Evolutionary conservation across 2,797 vertebrate genomes (phyloP).

Genomic region (Linurgus olivaceus): DNA sequence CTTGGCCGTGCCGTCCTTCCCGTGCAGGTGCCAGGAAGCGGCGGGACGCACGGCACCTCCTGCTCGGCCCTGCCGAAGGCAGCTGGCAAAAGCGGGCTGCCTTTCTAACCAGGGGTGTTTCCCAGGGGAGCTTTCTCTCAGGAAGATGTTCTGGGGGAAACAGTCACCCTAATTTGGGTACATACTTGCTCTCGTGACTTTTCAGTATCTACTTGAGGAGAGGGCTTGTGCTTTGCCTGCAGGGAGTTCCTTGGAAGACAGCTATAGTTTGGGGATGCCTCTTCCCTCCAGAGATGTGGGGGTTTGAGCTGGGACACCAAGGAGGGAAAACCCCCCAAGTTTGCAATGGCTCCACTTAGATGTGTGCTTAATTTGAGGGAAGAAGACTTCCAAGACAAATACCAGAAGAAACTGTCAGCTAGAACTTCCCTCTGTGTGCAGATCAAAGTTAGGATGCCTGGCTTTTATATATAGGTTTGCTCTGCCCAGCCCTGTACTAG

Average conservation of each 20-base stretch:
- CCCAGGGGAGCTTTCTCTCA: neutral
- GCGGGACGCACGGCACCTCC: rapidly evolving
- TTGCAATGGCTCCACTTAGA: neutral
- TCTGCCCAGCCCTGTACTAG: neutral
- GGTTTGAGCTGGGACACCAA: neutral
- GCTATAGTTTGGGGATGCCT: neutral
- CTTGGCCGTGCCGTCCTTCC: rapidly evolving
- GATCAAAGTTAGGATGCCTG: neutral
- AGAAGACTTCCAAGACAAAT: neutral
- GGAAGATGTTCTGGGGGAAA: neutral
- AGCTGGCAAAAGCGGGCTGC: rapidly evolving
- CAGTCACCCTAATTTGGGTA: neutral
- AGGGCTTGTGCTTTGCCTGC: rapidly evolving
- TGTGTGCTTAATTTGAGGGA: neutral
- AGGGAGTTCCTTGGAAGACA: neutral
- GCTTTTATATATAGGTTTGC: neutral
- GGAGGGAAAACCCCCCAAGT: neutral
- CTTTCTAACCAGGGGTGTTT: neutral
- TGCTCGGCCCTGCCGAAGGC: neutral
- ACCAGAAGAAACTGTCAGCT: neutral
- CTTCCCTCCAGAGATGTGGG: neutral
- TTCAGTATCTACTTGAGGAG: neutral
- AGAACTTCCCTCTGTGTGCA: neutral
- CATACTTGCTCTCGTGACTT: rapidly evolving
- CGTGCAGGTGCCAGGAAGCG: rapidly evolving